Base-by-base conservation (phyloP, 2,888 invertebrate species). In the Nesidiocoris tenuis region DNA sequence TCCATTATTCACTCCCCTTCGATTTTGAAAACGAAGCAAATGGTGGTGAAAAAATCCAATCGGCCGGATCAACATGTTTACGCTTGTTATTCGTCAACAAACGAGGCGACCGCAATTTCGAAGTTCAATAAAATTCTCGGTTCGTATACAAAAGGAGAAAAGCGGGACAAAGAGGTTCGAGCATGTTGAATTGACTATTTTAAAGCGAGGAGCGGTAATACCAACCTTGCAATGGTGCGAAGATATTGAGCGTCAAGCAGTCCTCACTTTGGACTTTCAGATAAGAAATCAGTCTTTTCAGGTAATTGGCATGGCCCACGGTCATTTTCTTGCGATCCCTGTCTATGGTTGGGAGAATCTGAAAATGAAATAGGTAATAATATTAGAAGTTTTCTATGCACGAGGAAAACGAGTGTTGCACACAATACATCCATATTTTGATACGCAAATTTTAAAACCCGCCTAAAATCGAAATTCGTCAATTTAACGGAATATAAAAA, bases 311-410 rank as follows among this genome's bases (percentile, higher is more conserved):
- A 21, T 82, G 77, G 0, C 80, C 80, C 25, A 77, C 75, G 24
- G 80, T 79, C 78, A 80, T 79, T 54, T 77, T 78, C 5, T 75
- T 77, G 1, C 93, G 91, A 83, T 94, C 93, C 83, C 94, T 93
- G 79, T 90, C 87, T 80, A 93, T 89, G 83, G 94, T 91, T 55
- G 95, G 95, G 79, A 94, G 84, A 81, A 90, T 89, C 85, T 97
- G 96, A 0, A 67, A 0, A 18, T 17, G 19, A 65, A n/a, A n/a
- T n/a, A n/a, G n/a, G n/a, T n/a, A n/a, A n/a, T n/a, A n/a, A n/a
- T n/a, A n/a, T n/a, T n/a, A n/a, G n/a, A n/a, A n/a, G n/a, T n/a
- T n/a, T n/a, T n/a, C n/a, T n/a, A n/a, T n/a, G n/a, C n/a, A n/a
- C n/a, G n/a, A n/a, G n/a, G n/a, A n/a, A n/a, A n/a, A n/a, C n/a